A percentile compares a stretch with the other conserved stretches of the same genome.
Conservation (phyloP, 2,797 vertebrate genomes). For the Phrynocephalus guinanensis region DNA sequence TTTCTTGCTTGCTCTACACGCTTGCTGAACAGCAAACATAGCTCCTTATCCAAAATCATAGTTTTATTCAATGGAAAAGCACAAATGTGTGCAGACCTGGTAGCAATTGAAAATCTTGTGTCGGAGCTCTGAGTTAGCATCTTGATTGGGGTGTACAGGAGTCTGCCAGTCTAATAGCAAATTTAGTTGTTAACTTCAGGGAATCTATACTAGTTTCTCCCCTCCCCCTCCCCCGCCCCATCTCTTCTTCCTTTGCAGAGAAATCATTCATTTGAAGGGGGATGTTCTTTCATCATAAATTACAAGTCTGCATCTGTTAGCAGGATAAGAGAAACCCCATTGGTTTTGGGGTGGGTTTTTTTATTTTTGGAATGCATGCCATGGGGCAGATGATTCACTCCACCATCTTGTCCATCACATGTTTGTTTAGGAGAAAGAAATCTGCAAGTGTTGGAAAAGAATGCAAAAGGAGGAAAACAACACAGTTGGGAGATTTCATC, state of each 20-base stretch:
- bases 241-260: not conserved
- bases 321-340: not conserved
- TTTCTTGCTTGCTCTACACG: no score
- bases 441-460: not conserved
- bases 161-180: not conserved
- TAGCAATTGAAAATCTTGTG: no score
- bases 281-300: not conserved
- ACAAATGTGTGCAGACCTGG: not conserved
- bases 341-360: no score
- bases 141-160: not conserved
- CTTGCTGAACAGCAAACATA: no score
- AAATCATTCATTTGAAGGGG: not conserved
- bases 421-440: not conserved
- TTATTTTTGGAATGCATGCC: not conserved
- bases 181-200: not conserved
- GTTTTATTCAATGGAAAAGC: not conserved
- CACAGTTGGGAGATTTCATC: not conserved
- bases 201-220: not conserved
- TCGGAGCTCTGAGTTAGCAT: no score
- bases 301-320: not conserved
- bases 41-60: not conserved
- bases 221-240: no score
- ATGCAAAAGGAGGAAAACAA: not conserved
- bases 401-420: not conserved
- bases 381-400: not conserved